Conservation (phyloP, 2,888 invertebrate genomes). For the Brachypterus glaber region DNA sequence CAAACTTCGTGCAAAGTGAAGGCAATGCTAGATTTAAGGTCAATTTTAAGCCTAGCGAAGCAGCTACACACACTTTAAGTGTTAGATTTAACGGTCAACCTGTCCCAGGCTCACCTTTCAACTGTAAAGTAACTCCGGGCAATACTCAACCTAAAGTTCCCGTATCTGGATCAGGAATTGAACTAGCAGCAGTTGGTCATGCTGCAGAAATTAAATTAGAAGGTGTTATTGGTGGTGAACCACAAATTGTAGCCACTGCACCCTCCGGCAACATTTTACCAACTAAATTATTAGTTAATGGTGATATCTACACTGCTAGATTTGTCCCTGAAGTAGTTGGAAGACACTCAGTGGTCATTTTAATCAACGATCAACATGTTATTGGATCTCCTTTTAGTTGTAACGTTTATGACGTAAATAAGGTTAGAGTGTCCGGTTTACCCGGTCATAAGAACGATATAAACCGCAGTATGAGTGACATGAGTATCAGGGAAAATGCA, state of each 20-base stretch:
- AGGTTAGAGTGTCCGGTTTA: constrained; percentile 62
- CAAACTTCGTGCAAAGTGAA: constrained; percentile 95
- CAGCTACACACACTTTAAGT: constrained; percentile 82
- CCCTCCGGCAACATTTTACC: constrained; percentile 76
- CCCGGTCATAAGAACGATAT: constrained; percentile 35
- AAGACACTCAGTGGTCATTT: constrained; percentile 72
- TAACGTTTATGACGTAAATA: constrained; percentile 86
- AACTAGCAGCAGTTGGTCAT: constrained; percentile 58
- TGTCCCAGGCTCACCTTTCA: constrained; percentile 88
- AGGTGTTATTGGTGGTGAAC: constrained; percentile 50
- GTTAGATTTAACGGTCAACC: constrained; percentile 73
- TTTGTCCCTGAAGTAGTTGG: constrained; percentile 84
- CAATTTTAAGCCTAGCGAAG: constrained; percentile 93
- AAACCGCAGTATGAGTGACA: constrained; percentile 30
- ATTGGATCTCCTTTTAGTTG: constrained; percentile 89
- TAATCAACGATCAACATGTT: constrained; percentile 74
- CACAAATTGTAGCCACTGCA: constrained; percentile 65
- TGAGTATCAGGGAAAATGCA: constrained; percentile 38
- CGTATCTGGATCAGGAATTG: constrained; percentile 57
- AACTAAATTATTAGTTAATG: constrained; percentile 55
- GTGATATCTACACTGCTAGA: constrained; percentile 64
- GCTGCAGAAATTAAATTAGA: constrained; percentile 52
- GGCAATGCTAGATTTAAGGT: constrained; percentile 91
- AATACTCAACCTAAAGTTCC: constrained; percentile 52
- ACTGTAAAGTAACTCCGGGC: constrained; percentile 65